Evolutionary conservation across 2,888 invertebrate genomes (phyloP).

Genomic region (Dioctria linearis): DNA sequence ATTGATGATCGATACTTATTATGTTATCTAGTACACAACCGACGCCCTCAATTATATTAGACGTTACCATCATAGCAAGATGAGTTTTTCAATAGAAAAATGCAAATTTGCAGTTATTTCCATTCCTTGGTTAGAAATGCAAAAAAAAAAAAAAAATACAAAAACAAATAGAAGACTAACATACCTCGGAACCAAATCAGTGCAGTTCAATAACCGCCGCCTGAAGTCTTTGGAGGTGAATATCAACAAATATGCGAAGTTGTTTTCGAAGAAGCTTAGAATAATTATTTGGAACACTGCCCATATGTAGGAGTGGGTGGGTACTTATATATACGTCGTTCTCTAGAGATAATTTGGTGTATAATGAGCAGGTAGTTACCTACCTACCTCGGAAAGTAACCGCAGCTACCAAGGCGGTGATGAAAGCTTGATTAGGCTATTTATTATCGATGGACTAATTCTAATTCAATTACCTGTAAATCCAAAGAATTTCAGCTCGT

Average conservation of each 20-base stretch:
- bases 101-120: too few relatives aligned
- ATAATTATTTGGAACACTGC: background rate
- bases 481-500: constrained; percentile 7
- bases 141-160: too few relatives aligned
- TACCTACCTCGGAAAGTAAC: background rate
- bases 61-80: too few relatives aligned
- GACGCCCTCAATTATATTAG: too few relatives aligned
- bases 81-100: too few relatives aligned
- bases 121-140: too few relatives aligned
- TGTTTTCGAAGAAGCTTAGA: constrained; percentile 19
- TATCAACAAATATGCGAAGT: constrained; percentile 26
- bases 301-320: constrained; percentile 1
- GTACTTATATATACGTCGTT: background rate
- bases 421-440: constrained; percentile 7
- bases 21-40: too few relatives aligned
- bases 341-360: background rate
- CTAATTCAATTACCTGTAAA: constrained; percentile 2
- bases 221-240: background rate
- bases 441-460: background rate
- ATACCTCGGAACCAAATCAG: background rate
- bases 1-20: too few relatives aligned
- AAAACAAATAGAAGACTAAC: too few relatives aligned
- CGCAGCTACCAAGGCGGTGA: too few relatives aligned
- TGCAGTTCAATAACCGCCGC: constrained; percentile 11
- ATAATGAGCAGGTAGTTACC: background rate